Percentiles rank a stretch among this genome's conserved stretches.
These are phyloP conservation scores for Patella ulyssiponensis DNA, from an alignment of 2,888 invertebrate genomes.

Conservation along the genomic window DNA sequence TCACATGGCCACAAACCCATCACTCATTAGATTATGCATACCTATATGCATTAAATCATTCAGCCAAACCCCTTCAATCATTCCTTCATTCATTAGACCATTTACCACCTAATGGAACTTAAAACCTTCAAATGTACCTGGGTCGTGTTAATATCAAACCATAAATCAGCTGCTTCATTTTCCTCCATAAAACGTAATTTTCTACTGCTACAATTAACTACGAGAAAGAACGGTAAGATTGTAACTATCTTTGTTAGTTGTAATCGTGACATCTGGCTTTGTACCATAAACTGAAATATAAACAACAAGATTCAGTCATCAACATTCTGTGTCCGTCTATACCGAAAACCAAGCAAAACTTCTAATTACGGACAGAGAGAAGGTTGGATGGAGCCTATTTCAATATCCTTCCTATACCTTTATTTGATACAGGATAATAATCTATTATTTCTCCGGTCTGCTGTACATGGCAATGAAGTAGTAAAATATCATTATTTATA, in stretches of 20 bases:
- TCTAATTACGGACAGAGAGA: background rate
- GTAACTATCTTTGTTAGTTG: slow-evolving; percentile 85
- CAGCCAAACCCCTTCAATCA: background rate
- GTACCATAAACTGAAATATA: slow-evolving; percentile 77
- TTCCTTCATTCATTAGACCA: background rate
- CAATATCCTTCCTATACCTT: background rate
- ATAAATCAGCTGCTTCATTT: slow-evolving; percentile 86
- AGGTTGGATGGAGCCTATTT: background rate
- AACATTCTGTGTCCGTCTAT: too few species aligned
- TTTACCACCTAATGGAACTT: background rate
- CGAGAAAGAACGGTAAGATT: slow-evolving; percentile 84
- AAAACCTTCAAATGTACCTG: slow-evolving; percentile 74
- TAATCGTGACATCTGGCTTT: slow-evolving; percentile 80
- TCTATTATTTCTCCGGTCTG: too few species aligned
- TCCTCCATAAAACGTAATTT: slow-evolving; percentile 85
- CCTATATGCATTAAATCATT: background rate
- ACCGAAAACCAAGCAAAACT: too few species aligned
- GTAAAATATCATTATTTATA: too few species aligned
- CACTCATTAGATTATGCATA: background rate
- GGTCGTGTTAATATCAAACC: slow-evolving; percentile 82
- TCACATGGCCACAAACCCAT: background rate
- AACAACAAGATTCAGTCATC: background rate
- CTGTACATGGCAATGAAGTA: too few species aligned
- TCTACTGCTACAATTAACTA: slow-evolving; percentile 77
- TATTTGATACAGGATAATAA: too few species aligned